These are phyloP conservation scores for Phodopus roborovskii DNA, from an alignment of 2,113 vertebrate genomes.

Conservation along the genomic window DNA sequence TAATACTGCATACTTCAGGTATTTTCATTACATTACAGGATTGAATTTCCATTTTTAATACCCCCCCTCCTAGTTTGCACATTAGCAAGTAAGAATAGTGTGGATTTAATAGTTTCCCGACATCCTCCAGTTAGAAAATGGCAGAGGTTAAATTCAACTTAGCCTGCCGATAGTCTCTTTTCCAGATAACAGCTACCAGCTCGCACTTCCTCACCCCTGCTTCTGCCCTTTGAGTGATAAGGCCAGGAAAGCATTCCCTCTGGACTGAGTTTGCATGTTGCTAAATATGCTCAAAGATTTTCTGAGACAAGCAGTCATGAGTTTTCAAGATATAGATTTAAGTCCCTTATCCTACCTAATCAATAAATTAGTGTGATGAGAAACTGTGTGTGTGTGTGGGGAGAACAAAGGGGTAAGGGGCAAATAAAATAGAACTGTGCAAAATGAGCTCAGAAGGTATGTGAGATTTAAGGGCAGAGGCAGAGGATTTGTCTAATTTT, in stretches of 20 bases:
- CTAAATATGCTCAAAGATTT: background rate
- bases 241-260: background rate
- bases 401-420: background rate
- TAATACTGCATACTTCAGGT: background rate
- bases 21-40: background rate
- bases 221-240: background rate
- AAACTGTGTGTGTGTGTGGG: background rate
- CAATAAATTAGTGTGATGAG: background rate
- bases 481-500: conserved; percentile 70
- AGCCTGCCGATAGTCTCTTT: background rate
- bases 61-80: background rate
- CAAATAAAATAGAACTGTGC: conserved; percentile 50
- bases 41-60: background rate
- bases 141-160: background rate
- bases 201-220: background rate
- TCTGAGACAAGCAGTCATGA: background rate
- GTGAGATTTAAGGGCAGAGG: conserved; percentile 65
- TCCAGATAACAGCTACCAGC: background rate
- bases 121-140: background rate
- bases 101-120: background rate
- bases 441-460: conserved; percentile 62
- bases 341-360: background rate
- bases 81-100: background rate
- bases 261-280: background rate
- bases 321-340: conserved; percentile 42